phyloP scores from a whole-genome alignment of 2,888 invertebrate species.

The Marronus borbonicus region DNA sequence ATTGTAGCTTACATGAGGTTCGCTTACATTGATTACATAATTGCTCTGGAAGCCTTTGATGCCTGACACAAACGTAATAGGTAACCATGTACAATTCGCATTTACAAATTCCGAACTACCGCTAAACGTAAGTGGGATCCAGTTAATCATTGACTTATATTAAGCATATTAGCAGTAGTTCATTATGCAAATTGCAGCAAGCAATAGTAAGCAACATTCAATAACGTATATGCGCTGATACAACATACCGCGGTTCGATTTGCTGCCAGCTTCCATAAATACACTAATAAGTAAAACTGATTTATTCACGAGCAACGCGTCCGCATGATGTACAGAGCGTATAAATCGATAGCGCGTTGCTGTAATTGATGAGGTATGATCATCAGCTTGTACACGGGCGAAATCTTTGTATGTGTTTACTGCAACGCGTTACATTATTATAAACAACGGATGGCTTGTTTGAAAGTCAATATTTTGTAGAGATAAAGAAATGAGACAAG shows the following conservation, averaged over 20 bases:
- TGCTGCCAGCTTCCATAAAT: conserved; percentile 7
- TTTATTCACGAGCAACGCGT: conserved; percentile 14
- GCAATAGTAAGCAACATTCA: neutral
- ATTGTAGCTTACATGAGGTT: no score
- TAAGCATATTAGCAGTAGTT: neutral
- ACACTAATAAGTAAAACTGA: conserved; percentile 27
- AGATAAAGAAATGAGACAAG: no score
- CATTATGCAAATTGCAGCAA: neutral
- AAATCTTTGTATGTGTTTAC: neutral
- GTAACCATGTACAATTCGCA: no score
- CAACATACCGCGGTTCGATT: neutral
- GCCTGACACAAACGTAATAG: no score
- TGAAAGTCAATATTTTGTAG: no score
- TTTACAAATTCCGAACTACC: no score
- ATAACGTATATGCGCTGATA: neutral
- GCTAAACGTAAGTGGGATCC: no score
- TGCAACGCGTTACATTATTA: neutral
- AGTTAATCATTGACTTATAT: no score
- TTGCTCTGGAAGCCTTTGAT: no score
- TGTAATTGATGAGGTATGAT: conserved; percentile 22
- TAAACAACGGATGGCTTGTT: no score
- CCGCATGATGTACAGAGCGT: neutral
- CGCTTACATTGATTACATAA: no score
- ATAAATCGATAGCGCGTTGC: conserved; percentile 34
- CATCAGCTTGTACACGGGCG: neutral